A percentile compares a stretch with the other conserved stretches of the same genome.
phyloP scores from a whole-genome alignment of 2,888 invertebrate species.

The Nemotelus nigrinus region DNA sequence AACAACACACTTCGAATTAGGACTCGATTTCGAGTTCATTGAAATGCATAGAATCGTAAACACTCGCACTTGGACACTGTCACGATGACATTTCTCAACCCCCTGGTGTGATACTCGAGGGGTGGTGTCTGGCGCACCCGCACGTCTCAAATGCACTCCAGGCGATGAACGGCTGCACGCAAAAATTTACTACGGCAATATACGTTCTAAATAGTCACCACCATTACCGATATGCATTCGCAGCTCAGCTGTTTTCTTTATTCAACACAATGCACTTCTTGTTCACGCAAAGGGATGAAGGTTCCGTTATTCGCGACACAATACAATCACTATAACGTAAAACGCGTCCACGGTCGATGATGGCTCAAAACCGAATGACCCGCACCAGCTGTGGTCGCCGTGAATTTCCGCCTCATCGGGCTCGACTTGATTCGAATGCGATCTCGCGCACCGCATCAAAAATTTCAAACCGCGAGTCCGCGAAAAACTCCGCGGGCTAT shows the following conservation, averaged over 20 bases:
- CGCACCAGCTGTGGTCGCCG: slow-evolving; percentile 52
- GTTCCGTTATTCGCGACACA: slow-evolving; percentile 26
- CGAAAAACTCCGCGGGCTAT: slow-evolving; percentile 31
- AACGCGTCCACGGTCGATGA: slow-evolving; percentile 56
- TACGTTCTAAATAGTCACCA: too few relatives aligned
- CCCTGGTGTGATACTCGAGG: not conserved
- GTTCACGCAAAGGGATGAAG: slow-evolving; percentile 10
- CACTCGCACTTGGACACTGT: slow-evolving; percentile 21
- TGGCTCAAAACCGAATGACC: slow-evolving; percentile 56
- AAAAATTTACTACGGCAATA: slow-evolving; percentile 5
- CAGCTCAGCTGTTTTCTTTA: slow-evolving; percentile 14
- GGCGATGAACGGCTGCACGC: not conserved
- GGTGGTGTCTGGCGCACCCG: slow-evolving; percentile 3
- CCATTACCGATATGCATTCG: too few relatives aligned
- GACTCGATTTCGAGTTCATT: not conserved
- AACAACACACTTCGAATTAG: not conserved
- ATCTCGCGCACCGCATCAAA: slow-evolving; percentile 19
- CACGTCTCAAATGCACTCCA: slow-evolving; percentile 7
- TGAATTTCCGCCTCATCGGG: slow-evolving; percentile 50
- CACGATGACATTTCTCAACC: slow-evolving; percentile 10
- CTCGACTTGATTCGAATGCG: not conserved
- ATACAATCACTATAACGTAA: slow-evolving; percentile 37
- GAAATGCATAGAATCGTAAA: slow-evolving; percentile 8
- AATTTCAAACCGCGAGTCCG: slow-evolving; percentile 10
- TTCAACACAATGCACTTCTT: slow-evolving; percentile 32